phyloP scores from a whole-genome alignment of 2,888 invertebrate species.

The Scaptomyza cyrtandrae region DNA sequence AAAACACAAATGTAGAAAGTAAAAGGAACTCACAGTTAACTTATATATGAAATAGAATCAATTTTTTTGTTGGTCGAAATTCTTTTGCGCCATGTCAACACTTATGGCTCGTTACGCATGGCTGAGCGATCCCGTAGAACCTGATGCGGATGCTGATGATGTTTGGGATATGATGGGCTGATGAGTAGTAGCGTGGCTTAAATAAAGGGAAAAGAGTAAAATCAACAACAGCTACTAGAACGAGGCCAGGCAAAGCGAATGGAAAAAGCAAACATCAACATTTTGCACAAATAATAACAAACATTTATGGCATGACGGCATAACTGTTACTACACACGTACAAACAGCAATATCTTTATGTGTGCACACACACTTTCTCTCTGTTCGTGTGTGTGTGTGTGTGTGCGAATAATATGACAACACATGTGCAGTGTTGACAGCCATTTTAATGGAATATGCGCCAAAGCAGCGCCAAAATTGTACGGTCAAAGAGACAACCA shows the following conservation, averaged over 20 bases:
- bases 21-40: not conserved
- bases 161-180: constrained; percentile 43
- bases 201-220: constrained; percentile 56
- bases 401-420: constrained; percentile 65
- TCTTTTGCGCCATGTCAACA: constrained; percentile 81
- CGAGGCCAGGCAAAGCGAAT: constrained; percentile 50
- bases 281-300: constrained; percentile 76
- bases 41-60: constrained; percentile 73
- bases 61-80: constrained; percentile 43
- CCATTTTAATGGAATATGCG: constrained; percentile 78
- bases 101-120: constrained; percentile 76
- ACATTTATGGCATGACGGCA: constrained; percentile 67
- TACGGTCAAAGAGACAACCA: constrained; percentile 49
- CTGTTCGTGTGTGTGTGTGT: constrained; percentile 11
- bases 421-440: constrained; percentile 73
- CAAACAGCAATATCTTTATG: constrained; percentile 14
- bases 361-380: constrained; percentile 1
- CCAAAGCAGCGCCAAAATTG: constrained; percentile 53
- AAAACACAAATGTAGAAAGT: not conserved
- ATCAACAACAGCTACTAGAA: constrained; percentile 49
- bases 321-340: constrained; percentile 61
- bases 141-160: constrained; percentile 47
- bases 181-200: constrained; percentile 46
- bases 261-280: constrained; percentile 80
- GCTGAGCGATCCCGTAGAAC: constrained; percentile 39